Percentiles rank a stretch among this genome's conserved stretches.
phyloP scores from a whole-genome alignment of 2,888 invertebrate species.

The Mayetiola destructor region DNA sequence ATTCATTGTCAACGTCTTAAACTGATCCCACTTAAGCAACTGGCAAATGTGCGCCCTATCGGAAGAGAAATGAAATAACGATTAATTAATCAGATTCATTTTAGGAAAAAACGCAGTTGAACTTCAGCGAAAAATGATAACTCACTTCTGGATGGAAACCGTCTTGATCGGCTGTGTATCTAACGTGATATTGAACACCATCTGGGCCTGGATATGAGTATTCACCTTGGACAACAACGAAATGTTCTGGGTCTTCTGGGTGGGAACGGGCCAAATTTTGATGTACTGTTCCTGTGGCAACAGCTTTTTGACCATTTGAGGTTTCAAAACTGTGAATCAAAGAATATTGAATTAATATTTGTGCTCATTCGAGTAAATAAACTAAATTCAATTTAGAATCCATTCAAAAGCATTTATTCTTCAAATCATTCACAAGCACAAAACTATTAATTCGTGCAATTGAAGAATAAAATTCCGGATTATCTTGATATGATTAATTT shows the following conservation, averaged over 20 bases:
- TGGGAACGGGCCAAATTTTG: neutral
- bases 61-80: too few relatives aligned
- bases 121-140: too few relatives aligned
- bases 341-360: neutral
- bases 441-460: too few relatives aligned
- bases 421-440: too few relatives aligned
- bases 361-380: too few relatives aligned
- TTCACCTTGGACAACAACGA: constrained; percentile 33
- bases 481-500: neutral
- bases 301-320: neutral
- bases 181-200: constrained; percentile 35
- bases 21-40: too few relatives aligned
- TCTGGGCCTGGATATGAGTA: constrained; percentile 36
- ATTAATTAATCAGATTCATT: too few relatives aligned
- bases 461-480: neutral
- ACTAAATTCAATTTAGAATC: too few relatives aligned
- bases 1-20: too few relatives aligned
- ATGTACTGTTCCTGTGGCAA: neutral
- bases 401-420: too few relatives aligned
- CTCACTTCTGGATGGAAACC: constrained; percentile 36
- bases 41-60: too few relatives aligned
- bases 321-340: neutral
- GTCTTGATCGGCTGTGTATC: constrained; percentile 40
- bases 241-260: constrained; percentile 16
- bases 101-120: too few relatives aligned